Conservation (phyloP, 2,113 vertebrate genomes). For the Rhea pennata region DNA sequence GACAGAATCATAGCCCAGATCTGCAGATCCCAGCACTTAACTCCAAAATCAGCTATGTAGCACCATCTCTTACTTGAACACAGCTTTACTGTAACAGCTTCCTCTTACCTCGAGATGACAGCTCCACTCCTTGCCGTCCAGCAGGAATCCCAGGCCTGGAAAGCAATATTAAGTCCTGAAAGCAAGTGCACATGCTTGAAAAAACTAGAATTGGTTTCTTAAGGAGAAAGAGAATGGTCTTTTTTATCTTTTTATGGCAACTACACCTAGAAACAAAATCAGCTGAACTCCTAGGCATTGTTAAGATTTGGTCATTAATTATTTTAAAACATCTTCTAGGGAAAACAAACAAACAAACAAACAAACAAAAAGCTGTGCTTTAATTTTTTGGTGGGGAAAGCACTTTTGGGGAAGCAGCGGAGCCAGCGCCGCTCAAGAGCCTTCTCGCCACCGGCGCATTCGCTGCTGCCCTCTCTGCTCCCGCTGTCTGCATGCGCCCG, state of each 20-base stretch:
- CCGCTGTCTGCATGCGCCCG: accelerated
- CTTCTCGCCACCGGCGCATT: accelerated
- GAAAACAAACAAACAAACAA: not conserved
- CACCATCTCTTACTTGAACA: not conserved
- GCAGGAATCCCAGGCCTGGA: not conserved
- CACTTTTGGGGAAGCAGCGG: not conserved
- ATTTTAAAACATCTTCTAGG: not conserved
- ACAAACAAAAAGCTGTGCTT: not conserved
- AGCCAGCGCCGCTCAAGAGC: not conserved
- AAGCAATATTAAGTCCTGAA: not conserved
- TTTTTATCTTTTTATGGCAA: not conserved
- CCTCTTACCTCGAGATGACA: not conserved
- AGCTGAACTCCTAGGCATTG: not conserved
- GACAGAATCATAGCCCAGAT: not conserved
- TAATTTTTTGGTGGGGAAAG: not conserved
- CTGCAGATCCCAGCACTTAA: not conserved
- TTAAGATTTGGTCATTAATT: not conserved
- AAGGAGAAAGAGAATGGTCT: not conserved
- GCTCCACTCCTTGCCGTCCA: not conserved
- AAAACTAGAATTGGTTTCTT: not conserved
- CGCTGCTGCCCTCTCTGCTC: not conserved
- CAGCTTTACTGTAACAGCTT: not conserved
- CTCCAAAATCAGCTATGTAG: not conserved
- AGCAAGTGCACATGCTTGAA: not conserved
- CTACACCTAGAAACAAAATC: not conserved